Evolutionary conservation across 1,140 invertebrate genomes (phyloP), one percentile per base, ranked within the genome.

Genomic region (Dryas iulia): DNA sequence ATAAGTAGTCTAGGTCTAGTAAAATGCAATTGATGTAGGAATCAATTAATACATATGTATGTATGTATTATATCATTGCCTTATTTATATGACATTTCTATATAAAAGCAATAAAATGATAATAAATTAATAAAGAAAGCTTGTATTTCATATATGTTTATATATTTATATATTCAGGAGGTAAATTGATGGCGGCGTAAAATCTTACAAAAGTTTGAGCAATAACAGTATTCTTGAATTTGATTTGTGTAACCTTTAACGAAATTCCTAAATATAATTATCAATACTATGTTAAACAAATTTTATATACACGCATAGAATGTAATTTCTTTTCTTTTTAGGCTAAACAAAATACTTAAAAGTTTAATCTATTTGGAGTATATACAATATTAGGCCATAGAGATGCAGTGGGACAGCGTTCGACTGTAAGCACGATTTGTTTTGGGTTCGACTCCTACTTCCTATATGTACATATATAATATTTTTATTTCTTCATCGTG

Each of bases 191-290:
- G 14, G 21, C 2, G 21, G n/a, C 6, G 39, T 47, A n/a, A 47
- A 28, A 47, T 53, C 25, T 53, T 53, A 21, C 18, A 62, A 62
- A 62, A 31, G 39, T 62, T 62, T 54, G 30, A 28, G 60, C 60
- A 62, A 62, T 62, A 39, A 1, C 33, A 39, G 33, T 62, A 62
- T 62, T 62, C 39, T 62, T 25, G 14, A 25, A 62, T 62, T 62
- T 47, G 26, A 52, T 54, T 62, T 54, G 60, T 52, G 24, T 62
- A 62, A 62, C 60, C 60, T 62, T 62, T 62, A 35, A 28, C 35
- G 28, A 62, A 62, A 62, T 52, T 62, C n/a, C 47, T 62, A 59
- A 59, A 62, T 62, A 62, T 53, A 62, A 62, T 62, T 62, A 62
- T 53, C 39, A 53, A 53, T 39, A 25, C 60, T 52, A 54, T 62